Evolutionary conservation across 23 tunicate genomes (phyloP).

Genomic region (Ciona savignyi): DNA sequence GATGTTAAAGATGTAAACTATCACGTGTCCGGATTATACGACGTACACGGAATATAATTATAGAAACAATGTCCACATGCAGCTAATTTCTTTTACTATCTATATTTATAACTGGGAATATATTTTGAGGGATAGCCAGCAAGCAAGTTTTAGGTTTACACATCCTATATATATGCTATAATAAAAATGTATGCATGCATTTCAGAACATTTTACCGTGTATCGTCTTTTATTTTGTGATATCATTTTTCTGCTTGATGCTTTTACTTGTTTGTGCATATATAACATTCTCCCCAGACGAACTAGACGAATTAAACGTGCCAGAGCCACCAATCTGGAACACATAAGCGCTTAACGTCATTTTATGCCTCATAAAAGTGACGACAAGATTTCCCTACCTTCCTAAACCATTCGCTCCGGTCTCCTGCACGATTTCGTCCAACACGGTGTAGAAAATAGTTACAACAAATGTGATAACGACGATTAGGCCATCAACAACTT

Average conservation of each 20-base stretch:
- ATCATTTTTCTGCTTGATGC: constrained; percentile 58
- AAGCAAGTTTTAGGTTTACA: too few species aligned
- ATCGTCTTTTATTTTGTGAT: constrained; percentile 82
- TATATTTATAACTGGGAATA: too few species aligned
- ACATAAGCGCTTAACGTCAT: neutral
- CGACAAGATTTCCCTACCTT: too few species aligned
- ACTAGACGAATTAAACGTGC: constrained; percentile 72
- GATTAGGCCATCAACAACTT: constrained; percentile 60
- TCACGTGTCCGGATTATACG: too few species aligned
- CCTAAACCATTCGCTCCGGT: constrained; percentile 31
- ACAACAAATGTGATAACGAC: constrained; percentile 65
- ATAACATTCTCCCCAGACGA: constrained; percentile 63
- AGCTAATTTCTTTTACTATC: too few species aligned
- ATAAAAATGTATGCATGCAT: too few species aligned
- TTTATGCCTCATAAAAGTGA: neutral
- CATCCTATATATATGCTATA: too few species aligned
- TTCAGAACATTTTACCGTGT: too few species aligned
- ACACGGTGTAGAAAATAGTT: constrained; percentile 48
- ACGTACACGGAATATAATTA: too few species aligned
- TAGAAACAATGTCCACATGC: too few species aligned
- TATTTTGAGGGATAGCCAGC: too few species aligned
- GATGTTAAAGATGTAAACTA: too few species aligned
- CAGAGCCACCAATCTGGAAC: constrained; percentile 48
- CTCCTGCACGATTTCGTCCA: constrained; percentile 21
- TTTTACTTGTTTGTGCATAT: constrained; percentile 63